Evolutionary conservation across 1,140 invertebrate species (phyloP).

Genomic region (Lepidotrigona ventralis): DNA sequence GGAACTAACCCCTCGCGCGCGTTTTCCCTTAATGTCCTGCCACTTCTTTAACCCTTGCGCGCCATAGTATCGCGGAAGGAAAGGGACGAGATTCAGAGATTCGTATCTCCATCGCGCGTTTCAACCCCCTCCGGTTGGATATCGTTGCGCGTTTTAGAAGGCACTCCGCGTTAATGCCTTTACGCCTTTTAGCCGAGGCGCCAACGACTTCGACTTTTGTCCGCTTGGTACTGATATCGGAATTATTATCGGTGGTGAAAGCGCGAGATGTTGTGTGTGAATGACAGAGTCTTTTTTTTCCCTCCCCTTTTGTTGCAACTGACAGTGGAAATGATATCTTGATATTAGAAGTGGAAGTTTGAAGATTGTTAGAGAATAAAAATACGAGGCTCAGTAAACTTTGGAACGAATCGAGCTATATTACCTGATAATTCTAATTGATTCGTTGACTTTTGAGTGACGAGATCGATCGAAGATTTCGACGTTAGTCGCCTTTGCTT

Average conservation of each 20-base stretch:
- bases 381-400: too few species aligned
- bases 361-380: too few species aligned
- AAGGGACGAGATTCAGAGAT: conserved; percentile 21
- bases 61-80: conserved; percentile 7
- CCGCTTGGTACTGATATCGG: neutral
- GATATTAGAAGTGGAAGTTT: too few species aligned
- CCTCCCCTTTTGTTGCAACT: too few species aligned
- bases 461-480: too few species aligned
- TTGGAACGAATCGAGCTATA: too few species aligned
- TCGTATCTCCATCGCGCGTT: conserved; percentile 25
- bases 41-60: conserved; percentile 55
- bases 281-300: too few species aligned
- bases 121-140: too few species aligned
- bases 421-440: too few species aligned
- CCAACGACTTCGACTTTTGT: neutral
- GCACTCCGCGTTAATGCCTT: conserved; percentile 24
- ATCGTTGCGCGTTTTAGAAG: neutral
- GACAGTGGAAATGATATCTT: too few species aligned
- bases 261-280: neutral
- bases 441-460: too few species aligned
- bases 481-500: too few species aligned
- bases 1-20: conserved; percentile 53
- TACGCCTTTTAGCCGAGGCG: neutral
- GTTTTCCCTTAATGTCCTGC: conserved; percentile 58
- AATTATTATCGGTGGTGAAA: neutral